Evolutionary conservation across 2,888 invertebrate species (phyloP), one percentile per base, ranked within the genome.

Genomic region (Agapostemon virescens): DNA sequence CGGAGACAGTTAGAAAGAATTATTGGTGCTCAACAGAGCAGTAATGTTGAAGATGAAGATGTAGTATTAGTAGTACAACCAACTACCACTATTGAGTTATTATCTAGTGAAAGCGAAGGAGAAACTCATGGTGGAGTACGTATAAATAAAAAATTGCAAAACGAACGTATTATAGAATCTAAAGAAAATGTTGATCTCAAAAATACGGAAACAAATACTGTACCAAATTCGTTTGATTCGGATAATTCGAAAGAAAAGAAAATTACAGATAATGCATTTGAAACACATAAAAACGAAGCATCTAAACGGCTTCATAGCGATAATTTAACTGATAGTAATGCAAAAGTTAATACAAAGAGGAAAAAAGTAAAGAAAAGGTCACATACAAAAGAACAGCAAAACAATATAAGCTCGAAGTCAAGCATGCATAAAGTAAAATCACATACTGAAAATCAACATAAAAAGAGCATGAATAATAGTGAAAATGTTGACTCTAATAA

Each of bases 61-160:
- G 92, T 93, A n/a, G 92, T 92, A 49, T 86, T 93, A 45, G 91
- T 93, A 4, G 89, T 92, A 26, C 88, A 91, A 45, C 92, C 92
- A 26, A 91, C 92, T 9, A 90, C 93, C 6, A 90, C 91, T 15
- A 92, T 92, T 49, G 92, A 92, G 75, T 82, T 93, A 52, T 76
- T 92, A 13, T 92, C 92, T 2, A 92, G 91, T 63, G 92, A 92
- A 5, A 91, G 91, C 68, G 92, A 90, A 69, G 83, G 61, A 17
- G 90, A 90, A 67, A 40, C 69, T 11, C 77, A 84, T 45, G 71
- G 75, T 6, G 77, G 82, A 7, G 42, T 79, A 63, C 72, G 77
- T 20, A 75, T 81, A 67, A 88, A 85, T 78, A 82, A 89, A 69
- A 83, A 80, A 69, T 74, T 84, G 9, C 74, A 87, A 38, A 87